Evolutionary conservation across 2,113 vertebrate genomes (phyloP), one percentile per base, ranked within the genome.

Genomic region (Notiomystis cincta): DNA sequence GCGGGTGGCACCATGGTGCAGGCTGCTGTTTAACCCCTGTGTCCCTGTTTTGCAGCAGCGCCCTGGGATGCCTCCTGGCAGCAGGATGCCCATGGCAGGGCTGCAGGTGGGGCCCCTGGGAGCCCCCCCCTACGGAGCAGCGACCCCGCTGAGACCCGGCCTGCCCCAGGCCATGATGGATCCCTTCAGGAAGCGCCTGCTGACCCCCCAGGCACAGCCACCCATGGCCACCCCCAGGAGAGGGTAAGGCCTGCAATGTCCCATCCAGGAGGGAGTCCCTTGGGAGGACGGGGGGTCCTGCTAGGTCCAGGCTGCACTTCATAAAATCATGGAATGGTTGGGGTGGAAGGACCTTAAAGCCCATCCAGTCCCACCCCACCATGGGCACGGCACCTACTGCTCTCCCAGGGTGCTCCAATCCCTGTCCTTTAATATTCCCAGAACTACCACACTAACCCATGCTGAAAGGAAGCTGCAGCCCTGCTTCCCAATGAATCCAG

Each of bases 91-190:
- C 89, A 98, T 99, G 98, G 97, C 98, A 6, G 98, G 98, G 25
- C 96, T 98, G 97, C 98, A 98, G 76, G 97, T 99, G 96, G 98
- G 99, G 47, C 98, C 99, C 17, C 97, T 99, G 1, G 98, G 99
- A 5, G 98, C 99, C 0, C 98, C 99, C 9, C 99, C 98, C 0
- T 99, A 98, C 3, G 98, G 99, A 78, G 95, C 99, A 62, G 97
- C 97, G 14, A 97, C 99, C 96, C 95, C 98, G 5, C 97, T 99
- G 98, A 97, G 99, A 56, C 98, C 98, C 4, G 98, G 98, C 65
- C 99, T 99, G 98, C 98, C 98, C 21, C 99, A 98, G 64, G 95
- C 98, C 5, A 96, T 98, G 96, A 98, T 99, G 99, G 99, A 99
- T 35, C 97, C 98, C 31, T 98, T 99, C 31, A 98, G 99, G 92